Evolutionary conservation across 2,113 vertebrate species (phyloP).

Genomic region (Cyrtonyx montezumae): DNA sequence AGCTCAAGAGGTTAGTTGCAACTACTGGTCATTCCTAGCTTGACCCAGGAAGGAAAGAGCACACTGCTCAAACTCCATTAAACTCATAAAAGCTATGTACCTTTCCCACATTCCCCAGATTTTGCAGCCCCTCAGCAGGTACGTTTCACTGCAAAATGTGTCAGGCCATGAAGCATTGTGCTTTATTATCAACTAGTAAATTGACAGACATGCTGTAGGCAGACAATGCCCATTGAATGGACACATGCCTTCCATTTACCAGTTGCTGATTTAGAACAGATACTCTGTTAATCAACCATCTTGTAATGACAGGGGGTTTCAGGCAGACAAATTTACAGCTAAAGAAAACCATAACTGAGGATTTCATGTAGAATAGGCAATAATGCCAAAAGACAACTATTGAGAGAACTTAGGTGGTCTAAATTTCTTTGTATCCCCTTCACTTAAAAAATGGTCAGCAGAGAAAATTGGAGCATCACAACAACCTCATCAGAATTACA

Average conservation of each 20-base stretch:
- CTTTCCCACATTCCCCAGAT: neutral
- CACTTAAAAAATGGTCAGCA: neutral
- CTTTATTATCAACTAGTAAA: neutral
- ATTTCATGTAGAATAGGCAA: neutral
- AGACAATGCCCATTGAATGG: neutral
- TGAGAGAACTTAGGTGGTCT: neutral
- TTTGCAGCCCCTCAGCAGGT: neutral
- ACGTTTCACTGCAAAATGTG: neutral
- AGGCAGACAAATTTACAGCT: neutral
- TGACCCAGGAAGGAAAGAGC: neutral
- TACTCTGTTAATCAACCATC: neutral
- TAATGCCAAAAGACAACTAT: neutral
- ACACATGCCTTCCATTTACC: neutral
- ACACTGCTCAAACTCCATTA: neutral
- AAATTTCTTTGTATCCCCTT: neutral
- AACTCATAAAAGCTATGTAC: neutral
- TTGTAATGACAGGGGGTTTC: neutral
- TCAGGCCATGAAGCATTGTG: neutral
- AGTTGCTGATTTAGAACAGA: neutral
- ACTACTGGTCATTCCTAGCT: neutral
- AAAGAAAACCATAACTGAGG: neutral
- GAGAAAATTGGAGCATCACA: accelerated
- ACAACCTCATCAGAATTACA: neutral
- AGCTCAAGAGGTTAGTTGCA: neutral
- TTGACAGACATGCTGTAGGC: neutral